phyloP scores from a whole-genome alignment of 1,140 invertebrate species.

The Drosophila ohnishii region DNA sequence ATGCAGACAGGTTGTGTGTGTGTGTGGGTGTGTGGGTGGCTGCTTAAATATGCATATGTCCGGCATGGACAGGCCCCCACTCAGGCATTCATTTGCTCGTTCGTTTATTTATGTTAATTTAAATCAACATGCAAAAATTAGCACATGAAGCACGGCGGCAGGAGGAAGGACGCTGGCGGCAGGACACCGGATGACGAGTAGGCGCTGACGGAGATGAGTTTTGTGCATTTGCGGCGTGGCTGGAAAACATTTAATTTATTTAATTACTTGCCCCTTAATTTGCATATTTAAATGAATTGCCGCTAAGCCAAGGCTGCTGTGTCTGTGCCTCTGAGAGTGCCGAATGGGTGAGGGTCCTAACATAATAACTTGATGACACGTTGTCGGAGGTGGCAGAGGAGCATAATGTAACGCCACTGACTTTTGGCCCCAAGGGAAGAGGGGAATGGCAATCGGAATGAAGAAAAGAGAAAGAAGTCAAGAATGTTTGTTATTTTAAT shows the following conservation, averaged over 20 bases:
- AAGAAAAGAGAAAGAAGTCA: not conserved
- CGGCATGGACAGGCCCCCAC: conserved; percentile 34
- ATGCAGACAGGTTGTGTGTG: conserved; percentile 32
- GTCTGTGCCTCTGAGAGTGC: not conserved
- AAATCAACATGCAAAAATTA: conserved; percentile 66
- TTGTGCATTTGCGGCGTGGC: conserved; percentile 45
- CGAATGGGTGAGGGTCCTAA: not conserved
- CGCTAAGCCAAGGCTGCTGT: conserved; percentile 38
- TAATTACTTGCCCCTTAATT: conserved; percentile 63
- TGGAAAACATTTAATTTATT: conserved; percentile 61
- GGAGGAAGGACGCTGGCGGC: not conserved
- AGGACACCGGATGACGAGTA: conserved; percentile 8
- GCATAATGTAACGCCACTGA: conserved; percentile 17
- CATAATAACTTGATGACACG: conserved; percentile 57
- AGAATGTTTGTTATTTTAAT: not conserved
- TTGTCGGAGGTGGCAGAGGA: conserved; percentile 3
- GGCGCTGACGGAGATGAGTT: conserved; percentile 39
- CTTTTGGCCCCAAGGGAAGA: not conserved
- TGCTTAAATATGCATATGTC: conserved; percentile 57
- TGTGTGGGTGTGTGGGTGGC: conserved; percentile 1
- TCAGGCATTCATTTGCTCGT: conserved; percentile 49
- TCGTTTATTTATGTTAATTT: conserved; percentile 66
- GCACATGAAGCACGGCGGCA: conserved; percentile 46
- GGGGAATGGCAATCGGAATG: not conserved
- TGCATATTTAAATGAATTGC: conserved; percentile 65